phyloP scores from a whole-genome alignment of 37 sponge, comb jelly and placozoan genomes.

The Aplysina aerophoba region DNA sequence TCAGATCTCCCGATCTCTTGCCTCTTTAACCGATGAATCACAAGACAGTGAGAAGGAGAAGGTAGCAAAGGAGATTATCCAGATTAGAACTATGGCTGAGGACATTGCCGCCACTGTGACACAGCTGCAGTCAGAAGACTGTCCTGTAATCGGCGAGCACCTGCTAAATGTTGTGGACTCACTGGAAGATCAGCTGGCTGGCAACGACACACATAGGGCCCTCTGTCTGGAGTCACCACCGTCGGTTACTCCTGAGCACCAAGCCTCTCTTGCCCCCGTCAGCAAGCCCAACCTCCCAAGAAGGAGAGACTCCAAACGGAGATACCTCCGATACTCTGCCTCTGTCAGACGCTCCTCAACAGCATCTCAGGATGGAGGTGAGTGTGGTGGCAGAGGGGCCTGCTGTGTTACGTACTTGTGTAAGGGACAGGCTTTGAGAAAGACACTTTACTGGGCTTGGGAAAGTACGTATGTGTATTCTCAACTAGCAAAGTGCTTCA shows the following conservation, averaged over 20 bases:
- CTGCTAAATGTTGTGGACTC: neutral
- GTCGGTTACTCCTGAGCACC: neutral
- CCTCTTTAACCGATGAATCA: no score
- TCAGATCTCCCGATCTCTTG: no score
- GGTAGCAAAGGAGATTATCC: neutral
- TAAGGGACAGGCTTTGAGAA: no score
- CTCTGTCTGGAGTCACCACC: neutral
- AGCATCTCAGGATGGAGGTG: neutral
- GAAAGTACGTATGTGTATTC: no score
- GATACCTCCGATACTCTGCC: neutral
- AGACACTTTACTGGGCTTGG: no score
- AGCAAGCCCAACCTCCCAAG: neutral
- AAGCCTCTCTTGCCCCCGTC: no score
- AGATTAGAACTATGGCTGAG: neutral
- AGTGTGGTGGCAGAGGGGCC: neutral
- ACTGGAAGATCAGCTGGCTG: neutral
- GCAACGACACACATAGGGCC: neutral
- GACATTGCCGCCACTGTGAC: neutral
- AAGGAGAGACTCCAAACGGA: neutral
- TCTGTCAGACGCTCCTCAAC: no score
- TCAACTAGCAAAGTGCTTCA: no score
- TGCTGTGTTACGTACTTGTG: neutral
- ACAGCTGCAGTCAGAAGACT: neutral
- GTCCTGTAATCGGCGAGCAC: neutral
- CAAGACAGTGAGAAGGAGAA: neutral